Conservation (phyloP, 2,888 invertebrate species). For the Noctua comes region DNA sequence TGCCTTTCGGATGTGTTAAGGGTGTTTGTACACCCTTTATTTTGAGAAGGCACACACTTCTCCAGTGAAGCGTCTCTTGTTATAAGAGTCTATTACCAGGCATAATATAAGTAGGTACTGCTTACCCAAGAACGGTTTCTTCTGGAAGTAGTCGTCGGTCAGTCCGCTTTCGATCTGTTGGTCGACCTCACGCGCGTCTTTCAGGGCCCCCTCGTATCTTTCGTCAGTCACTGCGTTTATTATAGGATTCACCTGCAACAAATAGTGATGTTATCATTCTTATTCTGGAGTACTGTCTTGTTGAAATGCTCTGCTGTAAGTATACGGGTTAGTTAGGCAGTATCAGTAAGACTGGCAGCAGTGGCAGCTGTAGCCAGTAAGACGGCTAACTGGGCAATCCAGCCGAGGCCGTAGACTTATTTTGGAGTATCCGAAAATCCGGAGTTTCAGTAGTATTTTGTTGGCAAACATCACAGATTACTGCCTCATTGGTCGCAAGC, state of each 20-base stretch:
- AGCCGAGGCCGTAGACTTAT: too few species aligned
- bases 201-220: conserved; percentile 94
- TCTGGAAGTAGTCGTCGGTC: conserved; percentile 91
- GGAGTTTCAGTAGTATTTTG: neutral
- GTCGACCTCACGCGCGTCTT: conserved; percentile 94
- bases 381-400: neutral
- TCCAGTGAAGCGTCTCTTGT: too few species aligned
- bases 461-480: neutral
- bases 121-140: conserved; percentile 94
- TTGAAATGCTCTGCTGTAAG: neutral
- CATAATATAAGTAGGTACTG: neutral
- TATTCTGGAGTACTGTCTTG: neutral
- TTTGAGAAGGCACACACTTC: too few species aligned
- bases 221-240: conserved; percentile 96
- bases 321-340: neutral
- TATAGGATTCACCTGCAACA: conserved; percentile 91
- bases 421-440: neutral
- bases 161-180: conserved; percentile 91
- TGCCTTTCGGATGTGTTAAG: too few species aligned
- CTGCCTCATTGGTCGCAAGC: too few species aligned
- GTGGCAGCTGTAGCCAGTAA: neutral
- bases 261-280: conserved; percentile 8
- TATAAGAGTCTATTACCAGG: neutral
- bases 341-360: neutral
- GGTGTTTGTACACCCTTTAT: too few species aligned